These are phyloP conservation scores for Planiliza haematocheilus DNA, from an alignment of 2,113 vertebrate genomes.

Conservation along the genomic window DNA sequence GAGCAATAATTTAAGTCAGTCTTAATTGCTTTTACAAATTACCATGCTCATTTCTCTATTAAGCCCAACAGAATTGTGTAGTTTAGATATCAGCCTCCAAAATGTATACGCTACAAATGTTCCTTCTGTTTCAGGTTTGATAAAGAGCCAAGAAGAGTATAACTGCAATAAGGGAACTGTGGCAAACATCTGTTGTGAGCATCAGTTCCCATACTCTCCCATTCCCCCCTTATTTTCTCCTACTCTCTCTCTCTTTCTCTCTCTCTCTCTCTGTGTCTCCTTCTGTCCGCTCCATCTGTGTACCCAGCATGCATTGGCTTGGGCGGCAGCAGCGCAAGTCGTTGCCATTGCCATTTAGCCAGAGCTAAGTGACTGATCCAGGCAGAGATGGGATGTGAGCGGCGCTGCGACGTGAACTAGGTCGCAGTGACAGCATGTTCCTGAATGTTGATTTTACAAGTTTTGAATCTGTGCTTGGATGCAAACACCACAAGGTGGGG, in stretches of 20 bases:
- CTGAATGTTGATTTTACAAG: conserved; percentile 68
- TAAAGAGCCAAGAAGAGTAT: conserved; percentile 72
- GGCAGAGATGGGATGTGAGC: conserved; percentile 66
- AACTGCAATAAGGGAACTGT: conserved; percentile 73
- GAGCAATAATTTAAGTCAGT: neutral
- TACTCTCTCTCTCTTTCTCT: conserved; percentile 24
- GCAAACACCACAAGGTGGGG: conserved; percentile 78
- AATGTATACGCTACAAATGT: conserved; percentile 54
- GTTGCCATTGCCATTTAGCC: conserved; percentile 72
- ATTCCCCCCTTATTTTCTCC: conserved; percentile 2
- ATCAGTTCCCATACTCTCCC: conserved; percentile 70
- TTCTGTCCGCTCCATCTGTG: conserved; percentile 82
- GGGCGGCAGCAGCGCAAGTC: conserved; percentile 48
- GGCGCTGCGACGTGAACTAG: conserved; percentile 58
- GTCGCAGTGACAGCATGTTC: conserved; percentile 58
- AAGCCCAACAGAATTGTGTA: conserved; percentile 42
- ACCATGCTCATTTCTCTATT: conserved; percentile 14
- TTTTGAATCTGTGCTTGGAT: conserved; percentile 70
- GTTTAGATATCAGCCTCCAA: conserved; percentile 46
- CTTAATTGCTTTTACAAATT: conserved; percentile 29
- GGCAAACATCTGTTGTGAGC: conserved; percentile 79
- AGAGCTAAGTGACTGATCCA: conserved; percentile 71
- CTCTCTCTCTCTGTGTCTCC: conserved; percentile 58
- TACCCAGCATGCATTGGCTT: conserved; percentile 79
- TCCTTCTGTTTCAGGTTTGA: conserved; percentile 70